A percentile compares a stretch with the other conserved stretches of the same genome.
Conservation (phyloP, 1,140 invertebrate genomes). For the Lordiphosa stackelbergi region DNA sequence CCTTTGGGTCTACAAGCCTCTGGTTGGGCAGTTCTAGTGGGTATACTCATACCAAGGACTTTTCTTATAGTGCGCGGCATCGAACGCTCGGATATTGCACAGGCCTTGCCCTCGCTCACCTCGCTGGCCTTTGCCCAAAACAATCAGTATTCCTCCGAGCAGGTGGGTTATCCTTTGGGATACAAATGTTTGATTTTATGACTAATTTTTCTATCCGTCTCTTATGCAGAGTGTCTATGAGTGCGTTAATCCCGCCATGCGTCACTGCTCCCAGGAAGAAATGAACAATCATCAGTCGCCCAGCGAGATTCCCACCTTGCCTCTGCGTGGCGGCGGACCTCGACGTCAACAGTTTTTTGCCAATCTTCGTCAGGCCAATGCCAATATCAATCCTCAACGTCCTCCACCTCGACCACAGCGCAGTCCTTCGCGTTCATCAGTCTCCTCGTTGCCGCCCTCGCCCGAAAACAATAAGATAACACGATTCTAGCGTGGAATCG, state of each 20-base stretch:
- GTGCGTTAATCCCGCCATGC: constrained; percentile 76
- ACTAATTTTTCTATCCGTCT: not conserved
- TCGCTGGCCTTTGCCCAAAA: constrained; percentile 76
- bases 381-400: constrained; percentile 68
- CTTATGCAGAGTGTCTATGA: constrained; percentile 69
- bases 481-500: constrained; percentile 43
- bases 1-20: constrained; percentile 80
- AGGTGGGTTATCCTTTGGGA: constrained; percentile 32
- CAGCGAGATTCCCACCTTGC: constrained; percentile 76
- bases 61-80: constrained; percentile 80
- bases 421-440: constrained; percentile 58
- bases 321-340: constrained; percentile 65
- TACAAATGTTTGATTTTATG: too few relatives aligned
- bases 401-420: constrained; percentile 61
- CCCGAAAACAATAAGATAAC: constrained; percentile 72
- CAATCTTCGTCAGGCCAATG: constrained; percentile 75
- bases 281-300: constrained; percentile 63
- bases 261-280: constrained; percentile 66
- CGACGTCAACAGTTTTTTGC: constrained; percentile 71
- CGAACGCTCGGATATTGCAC: constrained; percentile 78
- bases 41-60: constrained; percentile 81
- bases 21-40: constrained; percentile 79
- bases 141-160: constrained; percentile 76
- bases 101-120: constrained; percentile 77
- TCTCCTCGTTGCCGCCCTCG: constrained; percentile 65